Percentiles rank a stretch among this genome's conserved stretches.
Conservation (phyloP, 2,888 invertebrate species). For the Eilema sororculum region DNA sequence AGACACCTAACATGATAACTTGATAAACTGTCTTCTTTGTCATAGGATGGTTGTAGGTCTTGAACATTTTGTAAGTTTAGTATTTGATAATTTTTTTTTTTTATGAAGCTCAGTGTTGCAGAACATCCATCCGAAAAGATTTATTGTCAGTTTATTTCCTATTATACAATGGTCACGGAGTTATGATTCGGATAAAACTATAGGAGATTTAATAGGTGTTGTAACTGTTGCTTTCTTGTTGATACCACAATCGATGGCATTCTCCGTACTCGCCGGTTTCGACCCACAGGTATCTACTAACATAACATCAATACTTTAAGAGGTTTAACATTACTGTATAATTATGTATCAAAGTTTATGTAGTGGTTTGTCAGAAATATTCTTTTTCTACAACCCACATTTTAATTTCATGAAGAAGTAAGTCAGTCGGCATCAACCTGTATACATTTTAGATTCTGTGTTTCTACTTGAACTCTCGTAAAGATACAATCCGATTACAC, state of each 20-base stretch:
- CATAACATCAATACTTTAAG: background rate
- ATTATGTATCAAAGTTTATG: too few species aligned
- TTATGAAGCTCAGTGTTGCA: constrained; percentile 50
- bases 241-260: constrained; percentile 93
- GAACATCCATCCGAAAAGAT: constrained; percentile 59
- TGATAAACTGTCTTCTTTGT: too few species aligned
- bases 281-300: constrained; percentile 88
- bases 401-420: too few species aligned
- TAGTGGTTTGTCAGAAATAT: too few species aligned
- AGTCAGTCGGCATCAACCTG: too few species aligned
- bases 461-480: too few species aligned
- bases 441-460: too few species aligned
- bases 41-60: too few species aligned
- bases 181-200: constrained; percentile 85
- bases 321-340: too few species aligned
- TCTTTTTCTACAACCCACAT: too few species aligned
- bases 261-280: constrained; percentile 91
- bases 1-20: too few species aligned
- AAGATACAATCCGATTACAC: too few species aligned
- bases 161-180: constrained; percentile 87
- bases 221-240: constrained; percentile 92
- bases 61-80: background rate
- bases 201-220: constrained; percentile 91
- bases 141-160: constrained; percentile 78
- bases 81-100: background rate